phyloP scores from a whole-genome alignment of 1,140 invertebrate genomes.

The Brachionus sp. region DNA sequence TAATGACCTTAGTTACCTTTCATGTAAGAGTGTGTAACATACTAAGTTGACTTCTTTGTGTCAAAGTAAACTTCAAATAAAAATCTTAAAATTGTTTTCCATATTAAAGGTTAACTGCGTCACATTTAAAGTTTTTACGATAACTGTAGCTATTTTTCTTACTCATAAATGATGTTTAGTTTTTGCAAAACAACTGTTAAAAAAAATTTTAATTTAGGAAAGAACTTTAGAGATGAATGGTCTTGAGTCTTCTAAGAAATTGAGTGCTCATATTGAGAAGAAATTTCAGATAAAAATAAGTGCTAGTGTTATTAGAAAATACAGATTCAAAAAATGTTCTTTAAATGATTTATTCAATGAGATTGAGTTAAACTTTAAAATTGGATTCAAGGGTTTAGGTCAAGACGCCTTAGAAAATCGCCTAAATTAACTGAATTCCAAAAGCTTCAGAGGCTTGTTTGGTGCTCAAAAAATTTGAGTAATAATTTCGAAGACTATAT shows the following conservation, averaged over 20 bases:
- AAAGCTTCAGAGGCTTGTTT: neutral
- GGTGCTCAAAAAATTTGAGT: neutral
- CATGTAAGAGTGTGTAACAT: too few relatives aligned
- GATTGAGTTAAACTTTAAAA: neutral
- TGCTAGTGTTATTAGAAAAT: neutral
- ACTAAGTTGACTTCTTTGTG: neutral
- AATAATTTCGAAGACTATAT: conserved; percentile 6
- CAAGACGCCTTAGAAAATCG: neutral
- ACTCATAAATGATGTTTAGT: too few relatives aligned
- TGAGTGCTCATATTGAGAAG: neutral
- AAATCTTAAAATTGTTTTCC: neutral
- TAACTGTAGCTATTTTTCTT: too few relatives aligned
- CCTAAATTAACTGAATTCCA: neutral
- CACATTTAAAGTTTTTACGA: too few relatives aligned
- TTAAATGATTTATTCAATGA: neutral
- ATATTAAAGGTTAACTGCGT: too few relatives aligned
- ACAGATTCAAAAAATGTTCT: neutral
- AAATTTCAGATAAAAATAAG: neutral
- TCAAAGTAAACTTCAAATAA: neutral
- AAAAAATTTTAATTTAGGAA: neutral
- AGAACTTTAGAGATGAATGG: neutral
- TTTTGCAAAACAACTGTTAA: too few relatives aligned
- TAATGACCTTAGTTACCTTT: too few relatives aligned
- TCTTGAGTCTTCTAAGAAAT: neutral
- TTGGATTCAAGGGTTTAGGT: neutral